phyloP scores from a whole-genome alignment of 2,113 vertebrate genomes.

The Physeter macrocephalus region DNA sequence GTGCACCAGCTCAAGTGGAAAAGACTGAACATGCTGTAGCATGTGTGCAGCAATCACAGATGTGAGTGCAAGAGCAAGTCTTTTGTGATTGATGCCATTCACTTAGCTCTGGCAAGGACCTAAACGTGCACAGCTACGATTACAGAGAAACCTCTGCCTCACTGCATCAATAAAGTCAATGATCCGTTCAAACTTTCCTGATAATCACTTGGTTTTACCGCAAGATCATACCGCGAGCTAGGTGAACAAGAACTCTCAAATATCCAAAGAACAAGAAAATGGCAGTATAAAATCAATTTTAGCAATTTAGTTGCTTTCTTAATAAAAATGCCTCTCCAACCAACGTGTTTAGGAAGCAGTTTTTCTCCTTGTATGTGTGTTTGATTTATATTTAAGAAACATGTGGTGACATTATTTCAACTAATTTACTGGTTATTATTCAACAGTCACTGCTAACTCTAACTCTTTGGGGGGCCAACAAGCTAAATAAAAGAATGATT shows the following conservation, averaged over 20 bases:
- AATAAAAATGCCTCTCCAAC: background rate
- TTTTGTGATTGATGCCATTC: background rate
- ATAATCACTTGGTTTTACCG: constrained; percentile 28
- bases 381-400: constrained; percentile 35
- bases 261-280: background rate
- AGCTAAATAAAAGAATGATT: constrained; percentile 50
- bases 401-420: constrained; percentile 52
- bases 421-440: constrained; percentile 38
- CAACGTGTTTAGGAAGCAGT: constrained; percentile 27
- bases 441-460: constrained; percentile 27
- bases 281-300: constrained; percentile 12
- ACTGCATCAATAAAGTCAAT: constrained; percentile 5
- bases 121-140: background rate
- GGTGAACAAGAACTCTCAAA: background rate
- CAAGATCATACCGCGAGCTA: background rate
- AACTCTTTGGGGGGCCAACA: constrained; percentile 20
- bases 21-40: background rate
- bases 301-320: background rate
- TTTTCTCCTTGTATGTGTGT: constrained; percentile 10
- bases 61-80: background rate
- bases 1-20: background rate
- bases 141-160: constrained; percentile 34
- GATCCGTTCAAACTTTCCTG: constrained; percentile 3
- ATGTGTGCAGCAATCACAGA: background rate
- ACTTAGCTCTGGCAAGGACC: constrained; percentile 22